Evolutionary conservation across 2,888 invertebrate species (phyloP).

Genomic region (Ophonus ardosiacus): DNA sequence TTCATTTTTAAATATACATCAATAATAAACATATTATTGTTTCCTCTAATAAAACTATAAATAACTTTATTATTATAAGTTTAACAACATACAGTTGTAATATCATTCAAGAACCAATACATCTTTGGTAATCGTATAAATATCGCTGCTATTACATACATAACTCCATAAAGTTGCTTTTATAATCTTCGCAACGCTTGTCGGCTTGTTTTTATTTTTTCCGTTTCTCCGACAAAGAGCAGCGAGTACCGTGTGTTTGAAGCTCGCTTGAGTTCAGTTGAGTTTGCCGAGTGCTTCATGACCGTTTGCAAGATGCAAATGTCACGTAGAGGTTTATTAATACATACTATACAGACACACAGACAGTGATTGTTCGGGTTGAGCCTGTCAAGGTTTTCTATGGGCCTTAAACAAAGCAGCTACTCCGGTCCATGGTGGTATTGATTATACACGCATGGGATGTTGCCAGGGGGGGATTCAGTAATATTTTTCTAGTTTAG

Average conservation of each 20-base stretch:
- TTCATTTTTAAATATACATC: no score
- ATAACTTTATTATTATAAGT: no score
- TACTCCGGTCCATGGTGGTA: slow-evolving; percentile 69
- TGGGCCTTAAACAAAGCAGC: slow-evolving; percentile 68
- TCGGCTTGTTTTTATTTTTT: slow-evolving; percentile 20
- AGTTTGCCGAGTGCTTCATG: no score
- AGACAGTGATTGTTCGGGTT: slow-evolving; percentile 54
- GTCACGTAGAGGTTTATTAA: slow-evolving; percentile 57
- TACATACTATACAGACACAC: slow-evolving; percentile 57
- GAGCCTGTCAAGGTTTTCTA: slow-evolving; percentile 56
- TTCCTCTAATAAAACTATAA: no score
- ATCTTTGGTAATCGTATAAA: not conserved
- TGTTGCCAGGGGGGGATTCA: slow-evolving; percentile 66
- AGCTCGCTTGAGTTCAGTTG: not conserved
- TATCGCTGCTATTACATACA: slow-evolving; percentile 22
- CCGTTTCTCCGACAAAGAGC: not conserved
- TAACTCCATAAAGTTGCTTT: slow-evolving; percentile 17
- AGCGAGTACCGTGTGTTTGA: not conserved
- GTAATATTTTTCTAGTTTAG: not conserved
- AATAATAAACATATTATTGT: no score
- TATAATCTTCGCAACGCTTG: not conserved
- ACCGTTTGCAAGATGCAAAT: slow-evolving; percentile 40
- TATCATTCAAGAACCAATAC: not conserved
- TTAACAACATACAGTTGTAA: no score
- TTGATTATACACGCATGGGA: slow-evolving; percentile 69